Percentiles rank a stretch among this genome's conserved stretches.
Conservation (phyloP, 2,888 invertebrate species). For the Coremacera marginata region DNA sequence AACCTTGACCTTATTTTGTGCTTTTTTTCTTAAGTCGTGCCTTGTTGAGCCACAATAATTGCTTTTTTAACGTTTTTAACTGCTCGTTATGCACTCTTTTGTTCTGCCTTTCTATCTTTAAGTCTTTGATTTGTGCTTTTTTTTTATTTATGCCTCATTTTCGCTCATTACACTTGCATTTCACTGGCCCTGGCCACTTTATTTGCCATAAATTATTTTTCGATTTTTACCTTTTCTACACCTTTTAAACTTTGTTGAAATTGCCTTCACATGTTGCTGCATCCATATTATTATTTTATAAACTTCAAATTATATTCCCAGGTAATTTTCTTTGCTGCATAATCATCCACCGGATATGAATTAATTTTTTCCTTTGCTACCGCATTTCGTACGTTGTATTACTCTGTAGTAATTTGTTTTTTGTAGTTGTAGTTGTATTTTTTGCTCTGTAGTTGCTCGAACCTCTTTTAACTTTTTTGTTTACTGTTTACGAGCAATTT, state of each 20-base stretch:
- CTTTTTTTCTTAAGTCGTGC: too few relatives aligned
- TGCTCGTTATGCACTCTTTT: too few relatives aligned
- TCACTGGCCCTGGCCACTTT: too few relatives aligned
- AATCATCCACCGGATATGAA: constrained; percentile 65
- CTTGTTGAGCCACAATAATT: too few relatives aligned
- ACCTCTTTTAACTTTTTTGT: background rate
- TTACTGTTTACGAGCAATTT: background rate
- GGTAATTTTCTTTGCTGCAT: constrained; percentile 50
- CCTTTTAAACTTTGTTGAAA: constrained; percentile 27
- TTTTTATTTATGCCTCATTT: too few relatives aligned
- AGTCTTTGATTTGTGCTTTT: too few relatives aligned
- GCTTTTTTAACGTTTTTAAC: too few relatives aligned
- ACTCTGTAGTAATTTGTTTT: background rate
- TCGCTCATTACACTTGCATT: too few relatives aligned
- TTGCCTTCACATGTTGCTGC: constrained; percentile 22
- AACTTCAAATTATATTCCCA: constrained; percentile 53
- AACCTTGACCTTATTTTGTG: too few relatives aligned
- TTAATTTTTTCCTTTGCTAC: constrained; percentile 55
- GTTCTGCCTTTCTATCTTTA: too few relatives aligned
- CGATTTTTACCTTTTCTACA: constrained; percentile 10
- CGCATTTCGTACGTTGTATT: constrained; percentile 20
- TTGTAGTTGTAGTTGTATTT: background rate
- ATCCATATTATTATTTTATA: constrained; percentile 49
- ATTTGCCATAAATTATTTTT: too few relatives aligned
- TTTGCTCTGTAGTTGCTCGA: background rate